Percentiles rank a stretch among this genome's conserved stretches.
phyloP scores from a whole-genome alignment of 1,140 invertebrate species.

The Phenacoccus solenopsis region DNA sequence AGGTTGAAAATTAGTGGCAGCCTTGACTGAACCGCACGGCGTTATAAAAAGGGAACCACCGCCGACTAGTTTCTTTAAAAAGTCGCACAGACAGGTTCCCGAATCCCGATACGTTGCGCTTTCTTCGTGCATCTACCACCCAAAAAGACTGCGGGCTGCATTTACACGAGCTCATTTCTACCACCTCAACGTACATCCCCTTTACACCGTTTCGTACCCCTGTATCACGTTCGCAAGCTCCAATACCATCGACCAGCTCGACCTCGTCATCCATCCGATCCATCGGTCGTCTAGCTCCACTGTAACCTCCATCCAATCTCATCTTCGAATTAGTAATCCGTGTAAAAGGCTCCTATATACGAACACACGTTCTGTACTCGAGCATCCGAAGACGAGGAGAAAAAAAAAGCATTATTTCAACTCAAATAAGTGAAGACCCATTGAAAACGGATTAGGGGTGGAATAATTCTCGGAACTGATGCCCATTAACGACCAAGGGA shows the following conservation, averaged over 20 bases:
- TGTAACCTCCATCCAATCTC: too few relatives aligned
- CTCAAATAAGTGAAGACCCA: not conserved
- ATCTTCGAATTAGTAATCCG: not conserved
- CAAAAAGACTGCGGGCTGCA: not conserved
- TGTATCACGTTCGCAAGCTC: too few relatives aligned
- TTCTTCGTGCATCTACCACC: conserved; percentile 5
- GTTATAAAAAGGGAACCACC: conserved; percentile 13
- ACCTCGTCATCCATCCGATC: too few relatives aligned
- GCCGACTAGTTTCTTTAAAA: conserved; percentile 10
- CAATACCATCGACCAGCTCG: too few relatives aligned
- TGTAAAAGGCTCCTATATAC: not conserved
- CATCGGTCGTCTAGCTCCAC: too few relatives aligned
- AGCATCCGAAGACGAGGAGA: not conserved
- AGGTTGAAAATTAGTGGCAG: conserved; percentile 9
- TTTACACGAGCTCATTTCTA: conserved; percentile 6
- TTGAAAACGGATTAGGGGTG: conserved; percentile 9
- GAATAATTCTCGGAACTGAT: conserved; percentile 7
- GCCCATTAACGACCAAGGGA: not conserved
- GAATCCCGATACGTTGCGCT: not conserved
- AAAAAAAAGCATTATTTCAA: not conserved
- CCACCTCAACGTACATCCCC: too few relatives aligned
- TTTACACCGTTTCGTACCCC: too few relatives aligned
- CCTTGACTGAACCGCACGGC: conserved; percentile 12
- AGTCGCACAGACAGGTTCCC: conserved; percentile 11
- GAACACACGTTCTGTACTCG: not conserved